These are phyloP conservation scores for Stenopsyche tienmushanensis DNA, from an alignment of 1,140 invertebrate genomes.

Conservation along the genomic window DNA sequence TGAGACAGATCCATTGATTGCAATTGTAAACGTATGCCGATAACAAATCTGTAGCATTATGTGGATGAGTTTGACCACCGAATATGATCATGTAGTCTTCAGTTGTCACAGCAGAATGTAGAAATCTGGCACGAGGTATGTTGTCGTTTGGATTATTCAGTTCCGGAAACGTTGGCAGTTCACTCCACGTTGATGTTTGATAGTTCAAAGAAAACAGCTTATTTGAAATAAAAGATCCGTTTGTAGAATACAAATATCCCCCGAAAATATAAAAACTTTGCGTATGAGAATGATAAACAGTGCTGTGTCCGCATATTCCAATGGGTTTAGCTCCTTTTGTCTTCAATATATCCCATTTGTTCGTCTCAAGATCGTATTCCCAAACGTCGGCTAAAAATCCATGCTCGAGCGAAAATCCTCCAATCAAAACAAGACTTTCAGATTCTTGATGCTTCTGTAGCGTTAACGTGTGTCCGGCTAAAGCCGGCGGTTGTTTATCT, in stretches of 20 bases:
- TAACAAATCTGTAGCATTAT: slow-evolving; percentile 70
- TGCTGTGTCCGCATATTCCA: slow-evolving; percentile 87
- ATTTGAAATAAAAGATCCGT: slow-evolving; percentile 69
- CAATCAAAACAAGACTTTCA: slow-evolving; percentile 81
- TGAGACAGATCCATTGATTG: slow-evolving; percentile 83
- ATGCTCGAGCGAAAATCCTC: slow-evolving; percentile 80
- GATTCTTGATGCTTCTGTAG: slow-evolving; percentile 70
- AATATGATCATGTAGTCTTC: slow-evolving; percentile 89
- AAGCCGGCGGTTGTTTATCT: slow-evolving; percentile 61
- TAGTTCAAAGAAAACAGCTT: slow-evolving; percentile 79
- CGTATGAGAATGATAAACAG: slow-evolving; percentile 79
- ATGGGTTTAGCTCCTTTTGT: slow-evolving; percentile 73
- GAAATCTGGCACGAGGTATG: slow-evolving; percentile 73
- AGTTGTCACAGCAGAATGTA: slow-evolving; percentile 86
- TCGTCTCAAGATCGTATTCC: slow-evolving; percentile 76
- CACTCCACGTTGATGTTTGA: slow-evolving; percentile 72
- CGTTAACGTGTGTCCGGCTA: slow-evolving; percentile 89
- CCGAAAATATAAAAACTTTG: slow-evolving; percentile 90
- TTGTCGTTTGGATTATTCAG: slow-evolving; percentile 56
- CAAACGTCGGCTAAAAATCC: slow-evolving; percentile 75
- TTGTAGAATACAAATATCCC: slow-evolving; percentile 76
- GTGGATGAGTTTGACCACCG: slow-evolving; percentile 75
- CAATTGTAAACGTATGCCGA: slow-evolving; percentile 88
- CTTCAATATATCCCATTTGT: slow-evolving; percentile 68
- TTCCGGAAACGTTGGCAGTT: slow-evolving; percentile 70